A percentile compares a stretch with the other conserved stretches of the same genome.
Evolutionary conservation across 2,888 invertebrate genomes (phyloP).

Genomic region (Xylophagus ater): DNA sequence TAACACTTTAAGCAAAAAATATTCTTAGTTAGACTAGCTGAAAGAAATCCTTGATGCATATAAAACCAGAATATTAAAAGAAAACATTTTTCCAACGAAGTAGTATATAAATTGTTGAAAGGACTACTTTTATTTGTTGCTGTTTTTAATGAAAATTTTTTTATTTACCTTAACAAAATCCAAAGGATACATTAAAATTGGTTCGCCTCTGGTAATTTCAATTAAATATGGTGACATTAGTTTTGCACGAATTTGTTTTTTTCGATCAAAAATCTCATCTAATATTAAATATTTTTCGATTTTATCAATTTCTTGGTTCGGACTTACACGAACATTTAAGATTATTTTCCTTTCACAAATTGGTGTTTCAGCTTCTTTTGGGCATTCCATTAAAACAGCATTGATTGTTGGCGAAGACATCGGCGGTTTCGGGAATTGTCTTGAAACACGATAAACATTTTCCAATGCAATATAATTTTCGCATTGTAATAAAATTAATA

Average conservation of each 20-base stretch:
- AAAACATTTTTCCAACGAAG: no score
- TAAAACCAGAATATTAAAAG: no score
- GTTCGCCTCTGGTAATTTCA: constrained; percentile 24
- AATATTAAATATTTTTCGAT: constrained; percentile 23
- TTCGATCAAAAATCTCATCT: constrained; percentile 25
- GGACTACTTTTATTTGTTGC: no score
- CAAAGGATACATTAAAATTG: constrained; percentile 26
- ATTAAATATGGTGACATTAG: constrained; percentile 27
- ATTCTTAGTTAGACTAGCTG: no score
- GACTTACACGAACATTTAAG: constrained; percentile 23
- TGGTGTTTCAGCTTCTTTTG: constrained; percentile 9
- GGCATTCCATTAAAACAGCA: constrained; percentile 23
- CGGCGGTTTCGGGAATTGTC: no score
- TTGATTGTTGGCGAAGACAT: constrained; percentile 21
- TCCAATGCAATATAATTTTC: no score
- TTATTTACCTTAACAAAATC: constrained; percentile 24
- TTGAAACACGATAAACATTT: no score
- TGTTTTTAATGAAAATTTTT: no score
- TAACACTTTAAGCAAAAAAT: no score
- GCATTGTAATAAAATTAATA: no score
- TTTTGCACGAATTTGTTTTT: constrained; percentile 21
- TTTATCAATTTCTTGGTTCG: constrained; percentile 19
- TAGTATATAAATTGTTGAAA: no score
- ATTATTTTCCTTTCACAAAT: constrained; percentile 23
- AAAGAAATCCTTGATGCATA: no score